These are phyloP conservation scores for Drosophila gunungcola DNA, from an alignment of 1,140 invertebrate species.

Conservation along the genomic window DNA sequence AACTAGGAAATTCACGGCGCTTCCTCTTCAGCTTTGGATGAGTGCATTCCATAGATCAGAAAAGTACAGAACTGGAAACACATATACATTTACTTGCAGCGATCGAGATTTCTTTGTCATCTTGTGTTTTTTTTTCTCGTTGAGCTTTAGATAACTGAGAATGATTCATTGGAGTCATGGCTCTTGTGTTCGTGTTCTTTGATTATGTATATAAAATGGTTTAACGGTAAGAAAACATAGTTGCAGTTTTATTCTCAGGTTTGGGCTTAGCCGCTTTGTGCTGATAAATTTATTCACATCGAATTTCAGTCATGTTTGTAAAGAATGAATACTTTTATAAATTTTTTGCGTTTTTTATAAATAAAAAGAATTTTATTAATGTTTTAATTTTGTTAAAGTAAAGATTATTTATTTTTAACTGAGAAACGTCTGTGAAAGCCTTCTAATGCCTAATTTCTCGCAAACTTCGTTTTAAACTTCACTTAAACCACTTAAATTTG, in stretches of 20 bases:
- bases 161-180: constrained; percentile 30
- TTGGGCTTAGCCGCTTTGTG: background rate
- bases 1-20: constrained; percentile 32
- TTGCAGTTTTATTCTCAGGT: background rate
- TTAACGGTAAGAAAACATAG: constrained; percentile 24
- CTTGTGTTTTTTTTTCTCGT: constrained; percentile 7
- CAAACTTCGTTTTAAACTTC: background rate
- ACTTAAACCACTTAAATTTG: background rate
- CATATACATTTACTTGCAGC: constrained; percentile 8
- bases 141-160: constrained; percentile 18
- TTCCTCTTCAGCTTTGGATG: constrained; percentile 23
- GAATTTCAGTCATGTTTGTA: background rate
- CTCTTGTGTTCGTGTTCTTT: background rate
- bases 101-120: constrained; percentile 31
- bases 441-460: background rate
- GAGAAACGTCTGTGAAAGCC: too few species aligned
- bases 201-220: constrained; percentile 10
- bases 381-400: too few species aligned
- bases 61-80: constrained; percentile 25
- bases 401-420: too few species aligned
- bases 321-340: too few species aligned
- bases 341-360: too few species aligned
- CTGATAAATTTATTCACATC: background rate
- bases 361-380: too few species aligned
- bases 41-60: constrained; percentile 34